Evolutionary conservation across 2,113 vertebrate species (phyloP), one percentile per base, ranked within the genome.

Genomic region (Camarhynchus parvulus): DNA sequence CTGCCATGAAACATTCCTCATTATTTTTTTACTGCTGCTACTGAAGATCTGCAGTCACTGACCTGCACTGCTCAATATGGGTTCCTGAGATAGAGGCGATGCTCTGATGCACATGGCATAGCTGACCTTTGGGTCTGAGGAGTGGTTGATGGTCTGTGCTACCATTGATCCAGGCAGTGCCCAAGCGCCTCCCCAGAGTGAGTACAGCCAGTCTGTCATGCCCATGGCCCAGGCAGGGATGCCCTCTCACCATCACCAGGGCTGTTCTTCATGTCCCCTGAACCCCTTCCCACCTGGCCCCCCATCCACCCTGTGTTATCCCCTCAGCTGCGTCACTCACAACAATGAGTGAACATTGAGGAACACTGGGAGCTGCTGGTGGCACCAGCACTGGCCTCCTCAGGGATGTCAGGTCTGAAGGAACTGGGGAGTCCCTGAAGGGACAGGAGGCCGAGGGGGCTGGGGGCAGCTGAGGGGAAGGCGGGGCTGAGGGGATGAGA

Each of bases 141-240:
- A n/a, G 37, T 9, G 18, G 12, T 2, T 27, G 15, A 39, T 46
- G 61, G 21, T 52, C 39, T 82, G 52, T 46, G 46, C 44, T 59
- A 7, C 13, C 22, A 14, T 2, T 2, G 9, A 52, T 37, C 27
- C 52, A 59, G 24, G 52, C 21, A 11, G 12, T 30, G 56, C 15
- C 23, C 33, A 44, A 44, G 15, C 0, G 1, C 33, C 33, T 30
- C 37, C 64, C 19, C 0, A 0, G 59, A 39, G 52, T 11, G 46
- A 82, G 33, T 28, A 46, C 46, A 67, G 23, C 23, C 5, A 7
- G 19, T 33, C 37, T 67, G 33, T 50, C 33, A 15, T 8, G 22
- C 44, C 30, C 18, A 15, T 0, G 3, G 31, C 15, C 15, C 5
- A 5, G n/a, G 44, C 33, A 66, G 27, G 12, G 44, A 59, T 44